Percentiles rank a stretch among this genome's conserved stretches.
Conservation (phyloP, 2,113 vertebrate genomes). For the Callipepla californica region DNA sequence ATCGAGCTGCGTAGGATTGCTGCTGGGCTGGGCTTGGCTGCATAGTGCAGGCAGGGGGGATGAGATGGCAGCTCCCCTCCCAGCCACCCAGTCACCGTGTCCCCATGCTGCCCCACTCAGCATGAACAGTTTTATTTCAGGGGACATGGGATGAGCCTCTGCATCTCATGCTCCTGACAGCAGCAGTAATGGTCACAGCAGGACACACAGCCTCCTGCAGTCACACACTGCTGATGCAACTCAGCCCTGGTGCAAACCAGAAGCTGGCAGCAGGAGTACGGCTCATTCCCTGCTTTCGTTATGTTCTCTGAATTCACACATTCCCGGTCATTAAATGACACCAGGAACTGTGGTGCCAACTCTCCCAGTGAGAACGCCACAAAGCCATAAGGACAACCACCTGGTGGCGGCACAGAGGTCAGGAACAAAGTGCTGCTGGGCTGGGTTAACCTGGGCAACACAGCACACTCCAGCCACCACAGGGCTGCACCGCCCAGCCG, state of each 20-base stretch:
- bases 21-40: not conserved
- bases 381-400: not conserved
- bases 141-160: not conserved
- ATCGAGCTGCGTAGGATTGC: too few relatives aligned
- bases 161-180: not conserved
- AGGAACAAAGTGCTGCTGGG: not conserved
- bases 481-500: not conserved
- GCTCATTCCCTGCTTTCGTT: not conserved
- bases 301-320: not conserved
- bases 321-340: not conserved
- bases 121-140: not conserved
- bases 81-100: not conserved
- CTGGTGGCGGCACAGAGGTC: not conserved
- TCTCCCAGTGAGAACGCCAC: not conserved
- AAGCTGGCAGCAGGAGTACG: not conserved
- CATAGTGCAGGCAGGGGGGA: not conserved
- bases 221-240: accelerated
- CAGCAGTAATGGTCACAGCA: not conserved
- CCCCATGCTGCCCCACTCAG: not conserved
- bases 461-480: not conserved
- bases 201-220: not conserved
- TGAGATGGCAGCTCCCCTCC: not conserved
- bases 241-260: not conserved
- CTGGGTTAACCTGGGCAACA: too few relatives aligned
- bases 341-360: not conserved